Conservation (phyloP, 2,797 vertebrate species). For the Channa striata region DNA sequence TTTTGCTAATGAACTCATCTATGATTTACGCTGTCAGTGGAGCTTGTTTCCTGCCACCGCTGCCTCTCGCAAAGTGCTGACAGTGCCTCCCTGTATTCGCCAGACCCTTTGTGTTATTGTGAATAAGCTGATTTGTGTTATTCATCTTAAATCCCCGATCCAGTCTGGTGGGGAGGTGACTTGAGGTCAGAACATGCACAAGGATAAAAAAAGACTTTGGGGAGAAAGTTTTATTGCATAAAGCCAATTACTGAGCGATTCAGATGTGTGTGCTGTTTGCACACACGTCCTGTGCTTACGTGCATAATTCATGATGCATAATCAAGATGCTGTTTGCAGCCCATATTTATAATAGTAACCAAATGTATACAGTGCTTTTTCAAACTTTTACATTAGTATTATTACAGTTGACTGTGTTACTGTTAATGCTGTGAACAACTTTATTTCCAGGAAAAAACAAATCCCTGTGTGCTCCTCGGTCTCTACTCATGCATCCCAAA, state of each 20-base stretch:
- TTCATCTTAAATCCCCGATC: constrained; percentile 71
- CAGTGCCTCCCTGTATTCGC: constrained; percentile 38
- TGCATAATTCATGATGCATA: constrained; percentile 40
- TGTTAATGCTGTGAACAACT: constrained; percentile 1
- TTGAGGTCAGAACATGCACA: constrained; percentile 50
- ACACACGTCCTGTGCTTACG: constrained; percentile 36
- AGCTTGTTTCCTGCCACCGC: constrained; percentile 60
- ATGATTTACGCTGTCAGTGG: constrained; percentile 74
- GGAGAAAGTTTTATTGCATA: constrained; percentile 40
- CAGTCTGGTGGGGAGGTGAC: constrained; percentile 61
- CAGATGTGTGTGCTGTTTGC: constrained; percentile 24
- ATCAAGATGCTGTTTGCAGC: constrained; percentile 20
- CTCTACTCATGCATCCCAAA: constrained; percentile 17
- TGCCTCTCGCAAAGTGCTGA: constrained; percentile 68
- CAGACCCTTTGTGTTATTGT: constrained; percentile 67
- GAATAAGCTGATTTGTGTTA: constrained; percentile 69
- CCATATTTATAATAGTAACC: constrained; percentile 23
- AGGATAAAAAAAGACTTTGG: constrained; percentile 36
- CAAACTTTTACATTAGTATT: constrained; percentile 1
- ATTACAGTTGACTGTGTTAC: constrained; percentile 14
- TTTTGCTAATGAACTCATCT: constrained; percentile 80
- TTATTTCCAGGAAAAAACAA: constrained; percentile 13
- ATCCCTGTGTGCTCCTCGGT: constrained; percentile 1
- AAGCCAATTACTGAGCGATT: constrained; percentile 54
- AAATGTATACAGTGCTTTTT: constrained; percentile 14